Evolutionary conservation across 2,888 invertebrate species (phyloP), one percentile per base, ranked within the genome.

Genomic region (Crocallis elinguaria): DNA sequence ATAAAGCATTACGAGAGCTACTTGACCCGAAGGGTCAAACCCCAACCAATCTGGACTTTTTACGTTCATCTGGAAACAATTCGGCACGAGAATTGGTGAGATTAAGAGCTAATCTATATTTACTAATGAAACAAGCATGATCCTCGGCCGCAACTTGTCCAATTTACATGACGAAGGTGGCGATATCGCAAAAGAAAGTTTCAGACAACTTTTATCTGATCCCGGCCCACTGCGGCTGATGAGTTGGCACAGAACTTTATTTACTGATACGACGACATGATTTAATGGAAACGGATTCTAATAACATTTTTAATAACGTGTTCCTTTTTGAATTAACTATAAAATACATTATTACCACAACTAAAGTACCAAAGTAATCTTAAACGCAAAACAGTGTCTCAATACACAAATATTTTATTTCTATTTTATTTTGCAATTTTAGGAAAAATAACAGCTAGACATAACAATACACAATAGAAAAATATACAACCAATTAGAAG

Each of bases 111-210:
- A 84, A 86, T 88, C 84, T 82, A 80, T 86, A 82, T 82, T 82
- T 77, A 75, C 74, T 72, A 83, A 85, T 87, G 81, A 85, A 87
- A 84, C 81, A 85, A 84, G 78, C 84, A 83, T 85, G 82, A 79
- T 80, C 77, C 76, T 69, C 67, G 67, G 64, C 79, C 81, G 70
- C 79, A 87, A 88, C 84, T 88, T 88, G 85, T 88, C 87, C 82
- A 88, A 89, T 89, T 87, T 88, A 88, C 86, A 88, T 88, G 89
- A 88, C 86, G 88, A 76, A 87, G 88, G 88, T 88, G 88, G 83
- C 82, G 86, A 88, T 88, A 88, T 86, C 87, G 86, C 85, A 83
- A 86, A 88, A 87, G 87, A 87, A 88, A 89, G 83, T 88, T 89
- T 75, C 66, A 67, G 72, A 81, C 81, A 87, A 89, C 84, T 88